Percentiles rank a stretch among this genome's conserved stretches.
phyloP scores from a whole-genome alignment of 2,797 vertebrate species.

The Sebastes hopkinsi region DNA sequence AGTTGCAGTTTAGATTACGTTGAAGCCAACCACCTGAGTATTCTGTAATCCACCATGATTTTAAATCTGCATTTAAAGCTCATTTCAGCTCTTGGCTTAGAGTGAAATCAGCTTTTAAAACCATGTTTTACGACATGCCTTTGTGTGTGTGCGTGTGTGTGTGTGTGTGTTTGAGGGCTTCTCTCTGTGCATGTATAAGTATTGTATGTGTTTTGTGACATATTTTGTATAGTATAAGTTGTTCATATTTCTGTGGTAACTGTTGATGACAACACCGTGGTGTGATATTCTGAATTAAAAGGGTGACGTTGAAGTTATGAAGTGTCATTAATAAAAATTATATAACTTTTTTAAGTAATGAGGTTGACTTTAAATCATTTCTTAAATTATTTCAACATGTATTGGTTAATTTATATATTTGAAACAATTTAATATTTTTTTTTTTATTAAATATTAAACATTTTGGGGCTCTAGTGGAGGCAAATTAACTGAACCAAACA shows the following conservation, averaged over 20 bases:
- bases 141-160: background rate
- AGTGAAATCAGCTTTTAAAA: conserved; percentile 69
- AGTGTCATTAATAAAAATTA: background rate
- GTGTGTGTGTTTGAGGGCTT: background rate
- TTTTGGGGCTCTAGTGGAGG: background rate
- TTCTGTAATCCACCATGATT: conserved; percentile 56
- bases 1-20: conserved; percentile 23
- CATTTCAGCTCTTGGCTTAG: conserved; percentile 59
- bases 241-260: background rate
- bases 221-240: background rate
- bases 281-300: background rate
- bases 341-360: background rate
- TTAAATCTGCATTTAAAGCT: conserved; percentile 69
- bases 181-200: background rate
- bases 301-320: background rate
- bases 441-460: background rate
- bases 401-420: background rate
- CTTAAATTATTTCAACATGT: background rate
- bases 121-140: conserved; percentile 42
- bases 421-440: background rate
- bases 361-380: background rate
- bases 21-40: conserved; percentile 46
- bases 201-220: background rate
- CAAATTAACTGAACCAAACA: background rate
- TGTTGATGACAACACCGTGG: too few relatives aligned